Percentiles rank a stretch among this genome's conserved stretches.
Conservation (phyloP, 2,888 invertebrate genomes). For the Coelinius sp. region DNA sequence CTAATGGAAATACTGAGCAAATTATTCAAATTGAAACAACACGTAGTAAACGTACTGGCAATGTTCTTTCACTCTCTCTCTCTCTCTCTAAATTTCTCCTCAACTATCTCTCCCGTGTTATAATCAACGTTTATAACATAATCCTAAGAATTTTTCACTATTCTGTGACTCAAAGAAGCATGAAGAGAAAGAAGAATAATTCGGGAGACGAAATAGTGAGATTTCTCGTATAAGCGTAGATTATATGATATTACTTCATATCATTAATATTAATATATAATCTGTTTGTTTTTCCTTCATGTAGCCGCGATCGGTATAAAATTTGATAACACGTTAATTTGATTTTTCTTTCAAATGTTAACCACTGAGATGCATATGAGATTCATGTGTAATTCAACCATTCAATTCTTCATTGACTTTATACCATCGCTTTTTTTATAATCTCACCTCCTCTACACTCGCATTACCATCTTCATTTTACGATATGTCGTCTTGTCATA, state of each 20-base stretch:
- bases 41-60: neutral
- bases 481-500: constrained; percentile 16
- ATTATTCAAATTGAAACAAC: constrained; percentile 14
- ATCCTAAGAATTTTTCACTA: neutral
- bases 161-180: neutral
- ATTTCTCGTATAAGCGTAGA: neutral
- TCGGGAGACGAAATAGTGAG: neutral
- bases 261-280: neutral
- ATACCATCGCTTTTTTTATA: neutral
- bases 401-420: neutral
- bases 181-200: neutral
- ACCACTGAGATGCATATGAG: neutral
- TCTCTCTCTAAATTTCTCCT: constrained; percentile 18
- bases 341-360: neutral
- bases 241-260: neutral
- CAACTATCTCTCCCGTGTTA: neutral
- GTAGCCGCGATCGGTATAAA: neutral
- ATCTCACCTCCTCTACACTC: neutral
- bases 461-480: neutral
- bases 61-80: neutral
- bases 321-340: neutral
- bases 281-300: neutral
- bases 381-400: neutral
- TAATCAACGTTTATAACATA: neutral
- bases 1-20: constrained; percentile 16